A percentile compares a stretch with the other conserved stretches of the same genome.
Conservation (phyloP, 2,888 invertebrate genomes). For the Argyresthia goedartella region DNA sequence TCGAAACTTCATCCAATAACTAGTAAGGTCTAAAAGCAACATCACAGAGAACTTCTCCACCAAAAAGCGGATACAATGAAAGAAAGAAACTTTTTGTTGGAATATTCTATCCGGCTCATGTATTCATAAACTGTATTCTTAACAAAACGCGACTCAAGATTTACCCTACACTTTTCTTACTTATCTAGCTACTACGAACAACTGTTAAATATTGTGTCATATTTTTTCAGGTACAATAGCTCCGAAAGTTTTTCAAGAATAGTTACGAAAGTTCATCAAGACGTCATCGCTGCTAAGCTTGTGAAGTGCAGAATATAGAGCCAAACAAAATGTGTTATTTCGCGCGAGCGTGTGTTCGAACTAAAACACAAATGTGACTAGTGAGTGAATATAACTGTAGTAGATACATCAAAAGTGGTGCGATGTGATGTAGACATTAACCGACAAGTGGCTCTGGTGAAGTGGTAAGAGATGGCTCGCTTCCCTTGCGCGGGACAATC, state of each 20-base stretch:
- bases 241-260: too few species aligned
- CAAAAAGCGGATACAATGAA: not conserved
- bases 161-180: too few species aligned
- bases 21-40: not conserved
- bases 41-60: not conserved
- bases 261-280: too few species aligned
- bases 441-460: not conserved
- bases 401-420: not conserved
- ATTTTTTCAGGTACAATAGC: too few species aligned
- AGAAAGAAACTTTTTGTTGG: not conserved
- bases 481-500: constrained; percentile 6
- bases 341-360: not conserved
- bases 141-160: not conserved
- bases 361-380: not conserved
- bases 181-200: too few species aligned
- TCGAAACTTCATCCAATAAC: not conserved
- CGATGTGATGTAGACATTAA: not conserved
- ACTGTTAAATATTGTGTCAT: too few species aligned
- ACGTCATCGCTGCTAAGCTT: too few species aligned
- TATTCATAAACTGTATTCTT: constrained; percentile 1
- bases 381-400: not conserved
- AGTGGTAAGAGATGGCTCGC: not conserved
- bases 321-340: not conserved
- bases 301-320: too few species aligned
- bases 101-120: not conserved